Evolutionary conservation across 2,888 invertebrate genomes (phyloP).

Genomic region (Trachelus iudaicus): DNA sequence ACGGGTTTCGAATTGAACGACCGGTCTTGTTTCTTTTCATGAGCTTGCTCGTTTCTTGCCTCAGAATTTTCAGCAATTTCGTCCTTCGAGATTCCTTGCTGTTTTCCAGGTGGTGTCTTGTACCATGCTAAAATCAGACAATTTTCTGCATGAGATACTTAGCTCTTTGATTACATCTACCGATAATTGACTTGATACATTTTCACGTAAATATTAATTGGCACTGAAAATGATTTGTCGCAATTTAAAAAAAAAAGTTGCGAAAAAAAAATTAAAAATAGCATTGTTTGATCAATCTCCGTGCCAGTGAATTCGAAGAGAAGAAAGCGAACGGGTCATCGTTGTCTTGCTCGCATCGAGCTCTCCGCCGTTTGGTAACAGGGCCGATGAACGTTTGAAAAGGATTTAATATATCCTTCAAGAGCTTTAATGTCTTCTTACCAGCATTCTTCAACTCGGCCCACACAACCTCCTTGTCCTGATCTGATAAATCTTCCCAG

Average conservation of each 20-base stretch:
- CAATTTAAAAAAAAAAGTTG: neutral
- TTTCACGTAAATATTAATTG: neutral
- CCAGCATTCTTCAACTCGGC: slow-evolving; percentile 72
- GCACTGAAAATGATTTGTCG: neutral
- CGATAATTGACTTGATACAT: neutral
- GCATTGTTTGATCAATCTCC: neutral
- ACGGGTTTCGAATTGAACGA: neutral
- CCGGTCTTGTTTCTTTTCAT: neutral
- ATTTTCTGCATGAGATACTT: neutral
- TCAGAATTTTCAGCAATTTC: neutral
- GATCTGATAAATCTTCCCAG: slow-evolving; percentile 75
- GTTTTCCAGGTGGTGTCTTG: neutral
- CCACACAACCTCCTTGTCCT: slow-evolving; percentile 75
- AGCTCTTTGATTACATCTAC: neutral
- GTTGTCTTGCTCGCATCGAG: neutral
- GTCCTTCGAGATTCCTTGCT: neutral
- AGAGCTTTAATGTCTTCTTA: slow-evolving; percentile 23
- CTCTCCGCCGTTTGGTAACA: neutral
- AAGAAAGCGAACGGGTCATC: neutral
- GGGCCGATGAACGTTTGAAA: neutral
- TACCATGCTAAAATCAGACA: neutral
- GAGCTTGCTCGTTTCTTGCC: neutral
- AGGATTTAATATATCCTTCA: neutral
- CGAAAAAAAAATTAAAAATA: neutral
- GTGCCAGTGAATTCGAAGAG: neutral